phyloP scores from a whole-genome alignment of 2,113 vertebrate species.

The Setophaga petechia region DNA sequence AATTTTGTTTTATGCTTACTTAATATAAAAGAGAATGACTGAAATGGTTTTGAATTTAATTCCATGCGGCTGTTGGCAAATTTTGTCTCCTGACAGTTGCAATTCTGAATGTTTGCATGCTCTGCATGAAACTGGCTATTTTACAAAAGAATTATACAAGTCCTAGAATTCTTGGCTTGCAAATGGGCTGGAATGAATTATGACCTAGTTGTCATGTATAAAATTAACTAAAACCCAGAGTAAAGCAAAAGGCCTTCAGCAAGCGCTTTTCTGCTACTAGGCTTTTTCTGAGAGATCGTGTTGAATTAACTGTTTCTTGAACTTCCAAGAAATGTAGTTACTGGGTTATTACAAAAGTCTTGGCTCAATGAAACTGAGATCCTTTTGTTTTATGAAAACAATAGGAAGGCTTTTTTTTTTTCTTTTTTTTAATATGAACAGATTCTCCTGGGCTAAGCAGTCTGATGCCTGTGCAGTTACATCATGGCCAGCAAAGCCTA shows the following conservation, averaged over 20 bases:
- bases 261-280: background rate
- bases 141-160: conserved; percentile 37
- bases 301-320: conserved; percentile 39
- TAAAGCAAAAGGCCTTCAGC: background rate
- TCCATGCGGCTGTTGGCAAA: background rate
- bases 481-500: background rate
- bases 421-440: background rate
- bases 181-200: conserved; percentile 36
- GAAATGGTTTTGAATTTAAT: background rate
- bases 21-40: background rate
- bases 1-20: background rate
- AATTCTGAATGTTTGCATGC: background rate
- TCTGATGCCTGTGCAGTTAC: background rate
- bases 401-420: background rate
- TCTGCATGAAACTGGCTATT: conserved; percentile 15
- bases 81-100: conserved; percentile 26
- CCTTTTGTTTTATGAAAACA: conserved; percentile 13
- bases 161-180: conserved; percentile 13
- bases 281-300: background rate
- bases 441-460: background rate
- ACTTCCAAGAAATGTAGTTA: background rate
- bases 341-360: background rate
- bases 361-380: background rate
- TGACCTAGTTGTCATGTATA: background rate
- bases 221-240: conserved; percentile 23